A percentile compares a stretch with the other conserved stretches of the same genome.
Conservation (phyloP, 2,113 vertebrate genomes). For the Taxidea taxus region DNA sequence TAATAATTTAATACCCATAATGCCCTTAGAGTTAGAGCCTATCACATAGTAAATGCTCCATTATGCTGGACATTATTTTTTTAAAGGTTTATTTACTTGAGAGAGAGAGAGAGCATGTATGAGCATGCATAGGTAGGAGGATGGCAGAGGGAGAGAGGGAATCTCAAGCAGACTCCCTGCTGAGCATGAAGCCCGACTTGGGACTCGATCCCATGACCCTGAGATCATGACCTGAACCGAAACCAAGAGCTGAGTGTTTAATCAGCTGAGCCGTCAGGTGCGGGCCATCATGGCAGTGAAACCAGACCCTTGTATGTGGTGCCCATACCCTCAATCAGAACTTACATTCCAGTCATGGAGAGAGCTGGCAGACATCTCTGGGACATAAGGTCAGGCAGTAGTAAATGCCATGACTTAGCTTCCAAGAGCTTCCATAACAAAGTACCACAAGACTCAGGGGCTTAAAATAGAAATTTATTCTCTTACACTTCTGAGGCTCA, state of each 20-base stretch:
- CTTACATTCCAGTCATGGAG: not conserved
- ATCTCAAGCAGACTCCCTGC: not conserved
- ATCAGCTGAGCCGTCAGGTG: not conserved
- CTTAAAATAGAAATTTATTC: not conserved
- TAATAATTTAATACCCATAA: not conserved
- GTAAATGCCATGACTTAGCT: not conserved
- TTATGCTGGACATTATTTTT: not conserved
- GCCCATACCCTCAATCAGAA: accelerated
- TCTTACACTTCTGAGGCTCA: not conserved
- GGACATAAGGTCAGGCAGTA: not conserved
- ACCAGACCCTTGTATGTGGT: not conserved
- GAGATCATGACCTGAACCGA: not conserved
- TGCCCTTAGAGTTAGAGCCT: not conserved
- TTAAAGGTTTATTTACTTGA: not conserved
- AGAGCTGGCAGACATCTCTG: too few relatives aligned
- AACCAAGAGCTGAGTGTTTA: not conserved
- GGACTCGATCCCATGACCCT: not conserved
- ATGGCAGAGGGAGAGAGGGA: not conserved
- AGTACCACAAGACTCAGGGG: not conserved
- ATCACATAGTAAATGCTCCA: not conserved
- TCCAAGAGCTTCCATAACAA: not conserved
- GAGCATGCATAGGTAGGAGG: not conserved
- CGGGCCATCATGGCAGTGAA: not conserved
- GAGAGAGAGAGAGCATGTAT: not conserved
- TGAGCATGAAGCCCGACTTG: not conserved